These are phyloP conservation scores for Drosophila quinaria DNA, from an alignment of 2,888 invertebrate genomes.

Conservation along the genomic window DNA sequence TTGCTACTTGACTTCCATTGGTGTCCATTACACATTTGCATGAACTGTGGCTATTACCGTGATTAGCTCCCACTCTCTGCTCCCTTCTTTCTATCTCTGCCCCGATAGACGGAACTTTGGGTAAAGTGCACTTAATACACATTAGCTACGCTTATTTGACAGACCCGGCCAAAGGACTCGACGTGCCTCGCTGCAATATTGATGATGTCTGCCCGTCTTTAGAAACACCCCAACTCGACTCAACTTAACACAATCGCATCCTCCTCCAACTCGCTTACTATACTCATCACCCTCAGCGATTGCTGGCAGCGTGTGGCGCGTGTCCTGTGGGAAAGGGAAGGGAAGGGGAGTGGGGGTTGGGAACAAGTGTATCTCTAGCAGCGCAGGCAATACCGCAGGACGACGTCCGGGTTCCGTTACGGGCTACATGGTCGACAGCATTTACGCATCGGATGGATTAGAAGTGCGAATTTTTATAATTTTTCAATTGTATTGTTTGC, in stretches of 20 bases:
- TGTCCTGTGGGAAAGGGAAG: conserved; percentile 40
- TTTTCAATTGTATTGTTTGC: conserved; percentile 77
- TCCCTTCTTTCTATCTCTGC: neutral
- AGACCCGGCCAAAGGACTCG: conserved; percentile 44
- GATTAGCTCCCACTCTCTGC: conserved; percentile 62
- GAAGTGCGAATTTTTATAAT: conserved; percentile 81
- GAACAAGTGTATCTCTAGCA: conserved; percentile 77
- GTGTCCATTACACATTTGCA: conserved; percentile 67
- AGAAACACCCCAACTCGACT: conserved; percentile 19
- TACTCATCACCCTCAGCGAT: conserved; percentile 26
- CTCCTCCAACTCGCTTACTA: conserved; percentile 2
- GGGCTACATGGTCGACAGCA: conserved; percentile 47
- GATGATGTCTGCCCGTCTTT: conserved; percentile 64
- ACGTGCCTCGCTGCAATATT: conserved; percentile 61
- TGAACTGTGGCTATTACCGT: conserved; percentile 68
- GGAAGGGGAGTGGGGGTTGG: neutral
- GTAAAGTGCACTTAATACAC: conserved; percentile 77
- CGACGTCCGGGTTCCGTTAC: conserved; percentile 60
- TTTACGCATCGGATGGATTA: conserved; percentile 61
- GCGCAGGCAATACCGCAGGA: conserved; percentile 54
- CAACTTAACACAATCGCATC: neutral
- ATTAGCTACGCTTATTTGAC: conserved; percentile 82
- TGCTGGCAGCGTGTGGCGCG: conserved; percentile 47
- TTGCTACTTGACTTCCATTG: conserved; percentile 68
- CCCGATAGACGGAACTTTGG: conserved; percentile 14